Evolutionary conservation across 2,797 vertebrate genomes (phyloP).

Genomic region (Chrysocyon brachyurus): DNA sequence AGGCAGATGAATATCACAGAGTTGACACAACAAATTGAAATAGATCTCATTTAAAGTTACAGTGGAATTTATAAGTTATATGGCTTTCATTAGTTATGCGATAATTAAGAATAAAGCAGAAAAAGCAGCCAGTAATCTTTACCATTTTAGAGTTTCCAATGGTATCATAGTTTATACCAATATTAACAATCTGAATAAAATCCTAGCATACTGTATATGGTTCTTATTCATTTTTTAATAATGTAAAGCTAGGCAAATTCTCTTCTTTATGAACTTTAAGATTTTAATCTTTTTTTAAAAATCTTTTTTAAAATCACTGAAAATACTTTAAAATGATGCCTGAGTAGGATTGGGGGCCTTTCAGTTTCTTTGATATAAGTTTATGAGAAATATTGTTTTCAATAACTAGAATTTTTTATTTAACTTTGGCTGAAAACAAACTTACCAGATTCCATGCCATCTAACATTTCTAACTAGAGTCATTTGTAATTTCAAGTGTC

Average conservation of each 20-base stretch:
- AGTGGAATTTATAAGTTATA: not conserved
- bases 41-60: not conserved
- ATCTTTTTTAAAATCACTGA: not conserved
- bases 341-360: not conserved
- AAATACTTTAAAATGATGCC: not conserved
- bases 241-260: not conserved
- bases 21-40: conserved; percentile 4
- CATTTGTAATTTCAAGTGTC: conserved; percentile 22
- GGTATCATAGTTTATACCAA: not conserved
- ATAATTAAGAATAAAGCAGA: not conserved
- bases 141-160: not conserved
- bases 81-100: not conserved
- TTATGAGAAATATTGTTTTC: not conserved
- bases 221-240: not conserved
- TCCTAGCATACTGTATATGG: not conserved
- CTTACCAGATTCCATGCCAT: not conserved
- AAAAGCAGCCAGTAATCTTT: not conserved
- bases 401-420: not conserved
- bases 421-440: not conserved
- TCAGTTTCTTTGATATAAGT: not conserved
- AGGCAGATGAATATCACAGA: not conserved
- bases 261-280: not conserved
- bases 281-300: conserved; percentile 29
- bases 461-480: conserved; percentile 20
- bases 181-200: conserved; percentile 38